A percentile compares a stretch with the other conserved stretches of the same genome.
These are phyloP conservation scores for Meriones unguiculatus DNA, from an alignment of 2,113 vertebrate species.

Conservation along the genomic window DNA sequence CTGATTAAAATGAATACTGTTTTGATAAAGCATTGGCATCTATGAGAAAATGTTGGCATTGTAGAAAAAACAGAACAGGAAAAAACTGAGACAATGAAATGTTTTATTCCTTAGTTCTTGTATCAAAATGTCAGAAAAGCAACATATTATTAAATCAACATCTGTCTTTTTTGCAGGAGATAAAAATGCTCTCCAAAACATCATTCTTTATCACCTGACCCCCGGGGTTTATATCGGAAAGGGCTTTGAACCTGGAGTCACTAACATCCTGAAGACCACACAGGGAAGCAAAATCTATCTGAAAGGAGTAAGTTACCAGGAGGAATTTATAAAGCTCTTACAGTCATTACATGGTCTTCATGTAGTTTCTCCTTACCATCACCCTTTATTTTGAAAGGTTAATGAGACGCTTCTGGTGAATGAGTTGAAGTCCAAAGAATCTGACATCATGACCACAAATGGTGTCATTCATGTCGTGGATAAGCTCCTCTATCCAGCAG, in stretches of 20 bases:
- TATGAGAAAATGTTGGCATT: not conserved
- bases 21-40: not conserved
- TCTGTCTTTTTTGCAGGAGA: constrained; percentile 86
- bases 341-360: not conserved
- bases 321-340: not conserved
- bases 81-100: not conserved
- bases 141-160: not conserved
- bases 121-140: not conserved
- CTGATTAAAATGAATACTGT: not conserved
- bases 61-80: not conserved
- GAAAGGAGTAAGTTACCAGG: constrained; percentile 90
- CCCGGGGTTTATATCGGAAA: constrained; percentile 94
- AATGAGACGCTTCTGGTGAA: constrained; percentile 93
- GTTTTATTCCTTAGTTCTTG: not conserved
- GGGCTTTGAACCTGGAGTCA: constrained; percentile 95
- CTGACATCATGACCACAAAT: constrained; percentile 96
- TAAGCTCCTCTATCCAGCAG: constrained; percentile 94
- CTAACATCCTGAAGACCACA: constrained; percentile 95
- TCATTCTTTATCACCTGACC: constrained; percentile 96
- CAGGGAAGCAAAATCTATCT: constrained; percentile 94
- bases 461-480: constrained; percentile 95
- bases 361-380: not conserved
- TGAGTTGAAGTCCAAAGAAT: constrained; percentile 89
- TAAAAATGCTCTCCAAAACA: constrained; percentile 93
- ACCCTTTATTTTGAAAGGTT: constrained; percentile 84